Evolutionary conservation across 2,113 vertebrate genomes (phyloP).

Genomic region (Cavia aperea): DNA sequence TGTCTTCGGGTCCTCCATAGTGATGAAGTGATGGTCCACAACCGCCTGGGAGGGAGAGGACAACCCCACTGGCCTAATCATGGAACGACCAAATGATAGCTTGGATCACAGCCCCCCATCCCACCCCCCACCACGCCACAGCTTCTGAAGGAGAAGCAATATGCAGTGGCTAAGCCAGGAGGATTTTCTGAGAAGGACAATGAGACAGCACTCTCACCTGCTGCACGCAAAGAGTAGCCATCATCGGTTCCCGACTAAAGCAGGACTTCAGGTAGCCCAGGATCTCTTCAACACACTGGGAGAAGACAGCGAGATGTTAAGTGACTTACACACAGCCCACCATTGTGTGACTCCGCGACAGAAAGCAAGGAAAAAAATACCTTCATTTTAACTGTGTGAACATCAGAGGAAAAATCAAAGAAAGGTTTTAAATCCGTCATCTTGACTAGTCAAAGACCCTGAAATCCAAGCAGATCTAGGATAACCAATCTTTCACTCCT

Average conservation of each 20-base stretch:
- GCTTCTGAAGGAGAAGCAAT: not conserved
- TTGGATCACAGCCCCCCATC: not conserved
- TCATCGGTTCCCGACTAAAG: slow-evolving; percentile 93
- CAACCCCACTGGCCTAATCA: not conserved
- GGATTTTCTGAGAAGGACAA: not conserved
- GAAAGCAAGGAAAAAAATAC: not conserved
- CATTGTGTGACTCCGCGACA: fast-evolving
- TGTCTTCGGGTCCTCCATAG: not conserved
- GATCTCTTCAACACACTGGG: slow-evolving; percentile 97
- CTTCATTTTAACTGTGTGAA: too few relatives aligned
- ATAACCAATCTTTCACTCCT: not conserved
- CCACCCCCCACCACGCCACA: not conserved
- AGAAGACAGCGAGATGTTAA: not conserved
- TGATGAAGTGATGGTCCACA: too few relatives aligned
- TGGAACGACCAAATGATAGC: fast-evolving
- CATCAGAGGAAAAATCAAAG: not conserved
- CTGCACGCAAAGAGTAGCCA: slow-evolving; percentile 96
- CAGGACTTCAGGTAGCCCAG: slow-evolving; percentile 94
- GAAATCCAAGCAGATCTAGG: not conserved
- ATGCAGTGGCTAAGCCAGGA: fast-evolving
- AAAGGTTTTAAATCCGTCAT: not conserved
- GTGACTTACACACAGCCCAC: not conserved
- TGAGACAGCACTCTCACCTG: slow-evolving; percentile 79
- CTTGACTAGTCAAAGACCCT: not conserved
- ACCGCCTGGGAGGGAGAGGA: fast-evolving